Percentiles rank a stretch among this genome's conserved stretches.
These are phyloP conservation scores for Spea bombifrons DNA, from an alignment of 2,113 vertebrate species.

Conservation along the genomic window DNA sequence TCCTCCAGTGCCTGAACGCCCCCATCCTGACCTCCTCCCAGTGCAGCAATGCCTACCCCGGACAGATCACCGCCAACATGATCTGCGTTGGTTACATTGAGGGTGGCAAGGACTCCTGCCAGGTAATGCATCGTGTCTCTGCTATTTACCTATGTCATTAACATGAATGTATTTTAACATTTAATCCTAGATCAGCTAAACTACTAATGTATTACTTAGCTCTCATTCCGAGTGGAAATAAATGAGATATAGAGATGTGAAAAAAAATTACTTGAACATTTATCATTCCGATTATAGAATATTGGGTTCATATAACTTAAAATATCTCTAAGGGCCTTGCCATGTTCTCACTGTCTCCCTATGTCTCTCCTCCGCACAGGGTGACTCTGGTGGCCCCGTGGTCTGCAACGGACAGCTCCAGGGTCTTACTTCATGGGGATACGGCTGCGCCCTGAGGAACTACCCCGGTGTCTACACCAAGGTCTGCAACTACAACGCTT, in stretches of 20 bases:
- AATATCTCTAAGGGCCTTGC: too few relatives aligned
- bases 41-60: slow-evolving; percentile 72
- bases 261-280: too few relatives aligned
- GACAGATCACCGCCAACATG: slow-evolving; percentile 76
- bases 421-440: slow-evolving; percentile 81
- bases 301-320: too few relatives aligned
- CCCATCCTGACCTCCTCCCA: slow-evolving; percentile 68
- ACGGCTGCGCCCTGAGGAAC: slow-evolving; percentile 69
- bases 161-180: too few relatives aligned
- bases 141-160: too few relatives aligned
- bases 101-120: slow-evolving; percentile 89
- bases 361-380: slow-evolving; percentile 53
- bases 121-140: slow-evolving; percentile 65
- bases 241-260: not conserved
- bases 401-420: slow-evolving; percentile 70
- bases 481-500: slow-evolving; percentile 72
- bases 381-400: slow-evolving; percentile 80
- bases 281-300: too few relatives aligned
- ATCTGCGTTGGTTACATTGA: slow-evolving; percentile 80
- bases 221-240: too few relatives aligned
- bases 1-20: slow-evolving; percentile 72
- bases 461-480: slow-evolving; percentile 76
- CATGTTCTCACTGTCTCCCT: too few relatives aligned
- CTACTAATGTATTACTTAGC: too few relatives aligned
- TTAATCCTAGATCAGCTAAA: too few relatives aligned